These are phyloP conservation scores for Papilio elwesi DNA, from an alignment of 2,888 invertebrate species.

Conservation along the genomic window DNA sequence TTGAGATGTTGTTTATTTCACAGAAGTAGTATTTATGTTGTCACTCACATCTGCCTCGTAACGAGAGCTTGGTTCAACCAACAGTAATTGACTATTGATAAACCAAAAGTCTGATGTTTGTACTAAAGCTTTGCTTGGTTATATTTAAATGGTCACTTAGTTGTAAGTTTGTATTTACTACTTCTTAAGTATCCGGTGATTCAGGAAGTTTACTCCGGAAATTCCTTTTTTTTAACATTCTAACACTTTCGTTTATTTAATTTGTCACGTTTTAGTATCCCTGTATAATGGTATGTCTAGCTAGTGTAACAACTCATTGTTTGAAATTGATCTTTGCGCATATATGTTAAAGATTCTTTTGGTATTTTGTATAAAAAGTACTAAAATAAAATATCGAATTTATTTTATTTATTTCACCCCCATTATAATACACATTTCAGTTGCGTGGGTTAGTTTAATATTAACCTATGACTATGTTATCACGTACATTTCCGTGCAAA, in stretches of 20 bases:
- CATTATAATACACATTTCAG: not conserved
- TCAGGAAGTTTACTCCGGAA: constrained; percentile 20
- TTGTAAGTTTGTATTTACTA: constrained; percentile 61
- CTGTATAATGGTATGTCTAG: constrained; percentile 43
- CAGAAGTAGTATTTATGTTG: constrained; percentile 67
- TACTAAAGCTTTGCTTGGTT: constrained; percentile 65
- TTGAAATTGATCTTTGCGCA: constrained; percentile 62
- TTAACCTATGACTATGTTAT: no score
- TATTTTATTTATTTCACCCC: constrained; percentile 37
- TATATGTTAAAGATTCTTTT: constrained; percentile 65
- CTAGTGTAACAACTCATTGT: constrained; percentile 49
- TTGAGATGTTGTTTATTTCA: constrained; percentile 58
- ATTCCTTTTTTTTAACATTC: constrained; percentile 30
- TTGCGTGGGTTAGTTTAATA: no score
- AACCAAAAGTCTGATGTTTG: constrained; percentile 76
- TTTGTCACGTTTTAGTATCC: constrained; percentile 48
- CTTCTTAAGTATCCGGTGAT: constrained; percentile 32
- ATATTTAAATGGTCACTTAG: constrained; percentile 64
- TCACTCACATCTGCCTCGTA: constrained; percentile 57
- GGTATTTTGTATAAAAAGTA: constrained; percentile 73
- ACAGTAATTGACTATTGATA: constrained; percentile 51
- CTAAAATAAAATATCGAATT: constrained; percentile 50
- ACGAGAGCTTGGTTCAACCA: constrained; percentile 48
- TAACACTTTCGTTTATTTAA: constrained; percentile 43
- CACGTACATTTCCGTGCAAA: no score